Conservation (phyloP, 2,113 vertebrate species). For the Ramphastos sulfuratus region DNA sequence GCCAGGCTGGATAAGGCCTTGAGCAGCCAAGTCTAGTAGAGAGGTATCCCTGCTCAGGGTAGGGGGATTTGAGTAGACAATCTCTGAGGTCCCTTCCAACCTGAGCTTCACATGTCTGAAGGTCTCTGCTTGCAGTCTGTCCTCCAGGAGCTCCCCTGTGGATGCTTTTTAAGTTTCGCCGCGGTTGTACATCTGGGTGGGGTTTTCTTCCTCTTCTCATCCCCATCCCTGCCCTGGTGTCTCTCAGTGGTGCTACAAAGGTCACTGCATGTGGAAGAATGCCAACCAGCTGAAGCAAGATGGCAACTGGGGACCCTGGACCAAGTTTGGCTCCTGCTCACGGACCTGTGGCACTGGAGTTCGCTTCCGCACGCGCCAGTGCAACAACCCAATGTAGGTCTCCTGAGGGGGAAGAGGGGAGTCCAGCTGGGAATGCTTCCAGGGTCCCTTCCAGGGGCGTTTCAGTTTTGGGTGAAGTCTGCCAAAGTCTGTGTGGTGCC, state of each 20-base stretch:
- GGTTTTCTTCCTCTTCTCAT: not conserved
- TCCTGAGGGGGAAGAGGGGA: too few species aligned
- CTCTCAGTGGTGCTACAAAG: conserved; percentile 97
- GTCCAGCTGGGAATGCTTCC: too few species aligned
- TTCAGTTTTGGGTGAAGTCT: not conserved
- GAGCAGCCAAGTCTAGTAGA: too few species aligned
- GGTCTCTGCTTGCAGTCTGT: not conserved
- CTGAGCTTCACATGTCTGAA: not conserved
- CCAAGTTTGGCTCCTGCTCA: conserved; percentile 92
- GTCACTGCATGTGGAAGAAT: conserved; percentile 99
- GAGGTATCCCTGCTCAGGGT: too few species aligned
- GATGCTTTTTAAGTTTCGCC: not conserved
- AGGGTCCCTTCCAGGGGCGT: too few species aligned
- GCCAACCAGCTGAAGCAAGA: conserved; percentile 92
- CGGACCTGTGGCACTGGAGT: conserved; percentile 92
- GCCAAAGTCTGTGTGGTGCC: not conserved
- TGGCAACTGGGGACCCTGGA: conserved; percentile 92
- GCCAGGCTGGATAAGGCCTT: too few species aligned
- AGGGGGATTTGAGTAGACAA: too few species aligned
- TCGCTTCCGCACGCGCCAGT: conserved; percentile 92
- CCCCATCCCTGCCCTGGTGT: not conserved
- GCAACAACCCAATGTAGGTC: conserved; percentile 91
- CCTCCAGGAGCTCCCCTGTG: not conserved
- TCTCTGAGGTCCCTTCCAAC: too few species aligned
- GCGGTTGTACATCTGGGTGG: rapidly evolving